phyloP scores from a whole-genome alignment of 2,797 vertebrate genomes.

The Apodemus agrarius region DNA sequence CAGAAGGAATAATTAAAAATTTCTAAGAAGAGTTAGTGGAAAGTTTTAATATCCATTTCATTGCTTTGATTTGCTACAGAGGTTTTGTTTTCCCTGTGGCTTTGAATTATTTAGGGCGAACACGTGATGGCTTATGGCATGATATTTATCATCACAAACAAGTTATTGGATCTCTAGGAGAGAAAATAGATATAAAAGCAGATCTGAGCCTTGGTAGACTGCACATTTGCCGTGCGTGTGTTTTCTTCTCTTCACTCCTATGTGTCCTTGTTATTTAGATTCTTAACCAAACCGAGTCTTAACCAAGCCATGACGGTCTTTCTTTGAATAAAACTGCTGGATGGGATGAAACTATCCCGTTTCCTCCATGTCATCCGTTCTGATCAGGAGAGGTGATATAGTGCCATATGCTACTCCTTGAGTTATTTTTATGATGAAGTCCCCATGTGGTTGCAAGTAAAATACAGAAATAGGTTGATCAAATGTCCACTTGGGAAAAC shows the following conservation, averaged over 20 bases:
- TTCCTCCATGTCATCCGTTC: constrained; percentile 58
- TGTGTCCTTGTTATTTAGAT: constrained; percentile 64
- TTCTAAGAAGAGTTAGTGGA: constrained; percentile 79
- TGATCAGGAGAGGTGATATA: constrained; percentile 42
- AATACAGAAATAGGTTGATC: constrained; percentile 76
- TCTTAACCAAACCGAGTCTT: constrained; percentile 64
- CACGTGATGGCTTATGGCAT: constrained; percentile 54
- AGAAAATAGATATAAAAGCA: constrained; percentile 77
- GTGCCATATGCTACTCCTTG: constrained; percentile 68
- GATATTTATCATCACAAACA: constrained; percentile 65
- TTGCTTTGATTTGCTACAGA: constrained; percentile 49
- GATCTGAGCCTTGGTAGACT: constrained; percentile 54
- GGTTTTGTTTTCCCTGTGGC: constrained; percentile 66
- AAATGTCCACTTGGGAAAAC: constrained; percentile 65
- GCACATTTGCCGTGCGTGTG: constrained; percentile 17
- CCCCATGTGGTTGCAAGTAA: constrained; percentile 59
- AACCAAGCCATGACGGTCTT: constrained; percentile 54
- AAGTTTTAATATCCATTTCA: constrained; percentile 8
- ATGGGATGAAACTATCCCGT: constrained; percentile 1
- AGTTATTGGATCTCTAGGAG: constrained; percentile 67
- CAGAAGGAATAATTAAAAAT: constrained; percentile 78
- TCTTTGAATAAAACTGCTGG: constrained; percentile 18
- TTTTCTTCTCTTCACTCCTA: constrained; percentile 57
- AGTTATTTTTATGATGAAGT: constrained; percentile 60
- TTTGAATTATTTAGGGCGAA: constrained; percentile 72